Percentiles rank a stretch among this genome's conserved stretches.
Conservation (phyloP, 2,113 vertebrate species). For the Oncorhynchus kisutch region DNA sequence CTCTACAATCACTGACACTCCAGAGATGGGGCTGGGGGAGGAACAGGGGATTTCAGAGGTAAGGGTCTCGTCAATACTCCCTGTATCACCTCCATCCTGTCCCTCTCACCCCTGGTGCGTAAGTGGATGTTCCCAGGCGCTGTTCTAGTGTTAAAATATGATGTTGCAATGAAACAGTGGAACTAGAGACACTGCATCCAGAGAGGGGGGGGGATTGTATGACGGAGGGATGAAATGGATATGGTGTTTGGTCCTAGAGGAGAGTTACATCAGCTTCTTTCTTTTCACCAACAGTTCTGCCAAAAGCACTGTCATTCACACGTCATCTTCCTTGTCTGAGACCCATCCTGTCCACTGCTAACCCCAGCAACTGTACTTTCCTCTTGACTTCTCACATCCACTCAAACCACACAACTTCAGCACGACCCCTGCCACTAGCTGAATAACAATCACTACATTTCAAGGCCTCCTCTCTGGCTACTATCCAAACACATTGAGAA, state of each 20-base stretch:
- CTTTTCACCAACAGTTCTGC: conserved; percentile 21
- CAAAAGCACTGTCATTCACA: conserved; percentile 35
- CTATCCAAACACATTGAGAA: conserved; percentile 31
- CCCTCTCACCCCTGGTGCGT: neutral
- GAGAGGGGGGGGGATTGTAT: neutral
- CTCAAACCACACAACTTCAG: conserved; percentile 37
- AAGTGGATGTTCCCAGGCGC: conserved; percentile 2
- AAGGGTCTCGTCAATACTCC: too few species aligned
- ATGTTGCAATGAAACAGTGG: neutral
- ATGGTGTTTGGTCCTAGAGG: conserved; percentile 18
- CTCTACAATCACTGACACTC: too few species aligned
- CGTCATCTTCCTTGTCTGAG: neutral
- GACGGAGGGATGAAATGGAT: conserved; percentile 2
- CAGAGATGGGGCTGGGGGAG: too few species aligned
- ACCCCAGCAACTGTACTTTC: conserved; percentile 15
- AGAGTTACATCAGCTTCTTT: conserved; percentile 8
- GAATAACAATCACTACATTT: conserved; percentile 40
- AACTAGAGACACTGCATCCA: neutral
- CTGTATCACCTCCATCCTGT: too few species aligned
- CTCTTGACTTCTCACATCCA: conserved; percentile 46
- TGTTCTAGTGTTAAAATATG: conserved; percentile 25
- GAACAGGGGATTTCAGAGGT: too few species aligned
- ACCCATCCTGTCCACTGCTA: conserved; percentile 15
- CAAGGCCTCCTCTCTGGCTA: conserved; percentile 31
- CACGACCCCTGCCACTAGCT: conserved; percentile 32